Evolutionary conservation across 2,113 vertebrate species (phyloP).

Genomic region (Paracyprichromis sp.): DNA sequence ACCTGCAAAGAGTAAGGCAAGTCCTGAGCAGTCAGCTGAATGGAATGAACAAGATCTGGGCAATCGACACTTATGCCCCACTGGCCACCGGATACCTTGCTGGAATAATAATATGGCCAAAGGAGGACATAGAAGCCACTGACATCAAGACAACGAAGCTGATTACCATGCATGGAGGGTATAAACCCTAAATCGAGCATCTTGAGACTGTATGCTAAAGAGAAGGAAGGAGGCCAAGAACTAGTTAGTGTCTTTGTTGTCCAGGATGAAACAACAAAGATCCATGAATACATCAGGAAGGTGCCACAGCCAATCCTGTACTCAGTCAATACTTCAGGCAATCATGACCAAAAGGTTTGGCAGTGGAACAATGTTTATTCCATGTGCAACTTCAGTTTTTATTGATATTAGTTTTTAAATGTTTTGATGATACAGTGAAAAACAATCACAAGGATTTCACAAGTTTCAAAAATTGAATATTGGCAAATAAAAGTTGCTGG

Average conservation of each 20-base stretch:
- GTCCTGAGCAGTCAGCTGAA: not conserved
- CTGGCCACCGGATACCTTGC: not conserved
- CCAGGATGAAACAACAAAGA: not conserved
- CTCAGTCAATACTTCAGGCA: not conserved
- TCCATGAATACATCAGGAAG: not conserved
- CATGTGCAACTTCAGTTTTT: not conserved
- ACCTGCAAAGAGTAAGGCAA: not conserved
- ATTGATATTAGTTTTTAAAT: not conserved
- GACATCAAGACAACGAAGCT: not conserved
- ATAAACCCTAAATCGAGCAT: not conserved
- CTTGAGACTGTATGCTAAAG: not conserved
- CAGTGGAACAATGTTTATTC: not conserved
- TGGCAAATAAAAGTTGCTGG: not conserved
- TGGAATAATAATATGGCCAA: not conserved
- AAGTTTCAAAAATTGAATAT: not conserved
- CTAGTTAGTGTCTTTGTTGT: not conserved
- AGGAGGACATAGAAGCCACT: not conserved
- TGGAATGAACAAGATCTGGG: not conserved
- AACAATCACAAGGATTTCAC: not conserved
- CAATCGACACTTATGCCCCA: not conserved
- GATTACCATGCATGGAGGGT: not conserved
- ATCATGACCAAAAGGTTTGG: not conserved
- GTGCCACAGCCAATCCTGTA: not conserved
- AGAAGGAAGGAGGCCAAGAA: not conserved
- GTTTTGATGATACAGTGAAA: not conserved